Percentiles rank a stretch among this genome's conserved stretches.
Conservation (phyloP, 2,113 vertebrate species). For the Colinus virginianus region DNA sequence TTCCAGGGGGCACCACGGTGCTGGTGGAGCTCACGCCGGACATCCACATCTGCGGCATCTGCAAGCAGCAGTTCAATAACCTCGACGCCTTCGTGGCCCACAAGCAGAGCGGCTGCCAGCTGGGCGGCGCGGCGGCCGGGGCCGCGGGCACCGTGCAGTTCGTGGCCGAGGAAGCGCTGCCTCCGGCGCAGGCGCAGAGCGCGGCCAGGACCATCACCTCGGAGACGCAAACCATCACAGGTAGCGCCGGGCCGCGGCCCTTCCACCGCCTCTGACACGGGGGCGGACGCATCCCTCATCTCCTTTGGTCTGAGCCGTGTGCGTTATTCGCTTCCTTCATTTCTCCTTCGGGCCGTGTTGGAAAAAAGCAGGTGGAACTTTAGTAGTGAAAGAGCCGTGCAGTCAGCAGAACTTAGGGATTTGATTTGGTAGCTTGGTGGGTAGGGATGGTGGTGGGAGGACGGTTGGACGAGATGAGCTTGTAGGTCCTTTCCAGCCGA, state of each 20-base stretch:
- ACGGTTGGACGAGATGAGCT: too few relatives aligned
- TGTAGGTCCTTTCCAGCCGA: too few relatives aligned
- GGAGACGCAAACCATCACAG: slow-evolving; percentile 85
- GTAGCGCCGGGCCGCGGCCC: slow-evolving; percentile 54
- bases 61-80: slow-evolving; percentile 96
- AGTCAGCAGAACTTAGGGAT: too few relatives aligned
- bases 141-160: slow-evolving; percentile 78
- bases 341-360: too few relatives aligned
- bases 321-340: too few relatives aligned
- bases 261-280: too few relatives aligned
- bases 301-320: too few relatives aligned
- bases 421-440: too few relatives aligned
- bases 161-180: slow-evolving; percentile 78
- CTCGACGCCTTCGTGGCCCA: slow-evolving; percentile 91
- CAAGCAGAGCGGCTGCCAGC: slow-evolving; percentile 92
- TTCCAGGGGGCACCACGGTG: slow-evolving; percentile 83
- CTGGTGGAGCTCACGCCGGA: slow-evolving; percentile 92
- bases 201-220: slow-evolving; percentile 76
- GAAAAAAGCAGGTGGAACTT: too few relatives aligned
- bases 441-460: too few relatives aligned
- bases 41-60: slow-evolving; percentile 97
- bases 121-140: slow-evolving; percentile 73
- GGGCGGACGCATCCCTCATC: too few relatives aligned
- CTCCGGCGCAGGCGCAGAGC: slow-evolving; percentile 63
- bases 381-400: too few relatives aligned